Evolutionary conservation across 2,888 invertebrate species (phyloP).

Genomic region (Ormyrus labotus): DNA sequence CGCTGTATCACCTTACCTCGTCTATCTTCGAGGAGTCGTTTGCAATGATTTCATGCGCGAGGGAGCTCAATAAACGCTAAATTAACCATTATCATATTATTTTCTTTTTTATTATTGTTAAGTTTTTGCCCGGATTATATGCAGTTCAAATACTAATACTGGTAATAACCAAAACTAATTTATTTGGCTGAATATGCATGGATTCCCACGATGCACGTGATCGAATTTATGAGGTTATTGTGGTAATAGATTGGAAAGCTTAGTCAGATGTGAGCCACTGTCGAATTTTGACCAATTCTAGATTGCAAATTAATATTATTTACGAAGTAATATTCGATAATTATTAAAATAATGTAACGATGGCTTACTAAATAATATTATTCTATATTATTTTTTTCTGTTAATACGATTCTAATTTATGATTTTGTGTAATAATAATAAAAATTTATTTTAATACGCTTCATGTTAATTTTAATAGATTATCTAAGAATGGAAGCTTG

Average conservation of each 20-base stretch:
- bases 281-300: constrained; percentile 11
- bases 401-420: too few species aligned
- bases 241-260: constrained; percentile 2
- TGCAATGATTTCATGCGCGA: constrained; percentile 15
- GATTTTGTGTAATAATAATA: too few species aligned
- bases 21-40: not conserved
- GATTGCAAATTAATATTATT: constrained; percentile 24
- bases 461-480: too few species aligned
- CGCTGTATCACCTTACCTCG: not conserved
- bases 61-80: too few species aligned
- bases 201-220: not conserved
- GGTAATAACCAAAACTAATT: not conserved
- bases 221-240: not conserved
- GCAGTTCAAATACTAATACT: not conserved
- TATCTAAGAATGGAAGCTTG: too few species aligned
- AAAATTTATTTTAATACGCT: too few species aligned
- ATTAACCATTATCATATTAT: too few species aligned
- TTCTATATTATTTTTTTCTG: not conserved
- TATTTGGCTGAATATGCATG: not conserved
- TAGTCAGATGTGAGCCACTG: not conserved
- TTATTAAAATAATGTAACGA: not conserved
- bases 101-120: too few species aligned
- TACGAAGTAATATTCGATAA: constrained; percentile 17
- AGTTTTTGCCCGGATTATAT: too few species aligned
- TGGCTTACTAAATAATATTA: not conserved